Evolutionary conservation across 2,797 vertebrate genomes (phyloP).

Genomic region (Aythya fuligula): DNA sequence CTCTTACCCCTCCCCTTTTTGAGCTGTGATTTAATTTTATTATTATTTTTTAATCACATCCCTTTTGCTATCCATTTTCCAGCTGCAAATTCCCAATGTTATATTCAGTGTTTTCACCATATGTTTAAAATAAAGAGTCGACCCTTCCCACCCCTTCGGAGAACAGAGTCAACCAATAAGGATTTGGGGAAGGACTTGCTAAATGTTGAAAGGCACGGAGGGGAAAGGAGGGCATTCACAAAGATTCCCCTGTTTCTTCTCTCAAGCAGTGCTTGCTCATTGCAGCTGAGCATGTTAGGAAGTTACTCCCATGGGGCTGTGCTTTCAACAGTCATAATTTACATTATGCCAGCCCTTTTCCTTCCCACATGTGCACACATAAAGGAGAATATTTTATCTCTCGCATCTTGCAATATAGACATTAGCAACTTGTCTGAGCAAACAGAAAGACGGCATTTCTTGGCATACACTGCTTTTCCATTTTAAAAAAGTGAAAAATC

Average conservation of each 20-base stretch:
- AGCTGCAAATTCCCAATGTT: slow-evolving; percentile 8
- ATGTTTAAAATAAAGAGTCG: background rate
- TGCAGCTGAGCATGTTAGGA: slow-evolving; percentile 9
- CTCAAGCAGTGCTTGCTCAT: background rate
- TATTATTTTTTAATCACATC: background rate
- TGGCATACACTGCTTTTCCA: background rate
- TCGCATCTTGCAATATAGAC: background rate
- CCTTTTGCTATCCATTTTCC: background rate
- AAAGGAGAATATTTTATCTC: slow-evolving; percentile 29
- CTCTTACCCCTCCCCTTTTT: background rate
- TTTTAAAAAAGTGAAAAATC: background rate
- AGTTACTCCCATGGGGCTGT: background rate
- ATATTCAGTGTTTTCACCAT: slow-evolving; percentile 13
- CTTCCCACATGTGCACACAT: background rate
- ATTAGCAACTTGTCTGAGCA: slow-evolving; percentile 25
- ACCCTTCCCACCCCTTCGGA: slow-evolving; percentile 24
- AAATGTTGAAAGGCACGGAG: background rate
- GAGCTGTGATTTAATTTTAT: slow-evolving; percentile 1
- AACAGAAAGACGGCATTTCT: slow-evolving; percentile 1
- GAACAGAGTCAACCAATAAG: background rate
- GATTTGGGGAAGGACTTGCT: background rate
- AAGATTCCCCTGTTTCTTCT: slow-evolving; percentile 31
- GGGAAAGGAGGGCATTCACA: background rate
- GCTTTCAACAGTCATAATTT: slow-evolving; percentile 38
- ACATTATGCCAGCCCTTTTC: background rate